Conservation (phyloP, 2,888 invertebrate species). For the Hartigia nigra region DNA sequence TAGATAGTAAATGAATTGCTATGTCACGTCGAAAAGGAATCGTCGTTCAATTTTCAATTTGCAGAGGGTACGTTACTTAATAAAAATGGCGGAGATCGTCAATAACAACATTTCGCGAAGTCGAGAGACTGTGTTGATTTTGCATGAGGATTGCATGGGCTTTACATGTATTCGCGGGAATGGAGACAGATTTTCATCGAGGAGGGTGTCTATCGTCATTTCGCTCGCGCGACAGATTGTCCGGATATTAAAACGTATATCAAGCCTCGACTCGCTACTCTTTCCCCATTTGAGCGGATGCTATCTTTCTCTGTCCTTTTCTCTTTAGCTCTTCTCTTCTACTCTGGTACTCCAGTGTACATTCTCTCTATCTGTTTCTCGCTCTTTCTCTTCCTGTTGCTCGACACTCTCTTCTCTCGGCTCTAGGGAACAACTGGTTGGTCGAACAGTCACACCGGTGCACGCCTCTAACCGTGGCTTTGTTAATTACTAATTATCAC, state of each 20-base stretch:
- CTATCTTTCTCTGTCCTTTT: conserved; percentile 8
- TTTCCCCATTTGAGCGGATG: conserved; percentile 11
- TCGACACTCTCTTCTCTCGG: neutral
- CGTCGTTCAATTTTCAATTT: neutral
- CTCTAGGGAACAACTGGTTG: conserved; percentile 16
- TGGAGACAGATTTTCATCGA: neutral
- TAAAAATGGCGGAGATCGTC: neutral
- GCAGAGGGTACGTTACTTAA: neutral
- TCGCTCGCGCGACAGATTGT: conserved; percentile 31
- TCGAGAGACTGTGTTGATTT: neutral
- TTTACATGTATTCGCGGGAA: neutral
- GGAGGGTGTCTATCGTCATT: neutral
- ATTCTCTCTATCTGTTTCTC: neutral
- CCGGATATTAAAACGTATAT: conserved; percentile 40
- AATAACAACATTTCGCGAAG: neutral
- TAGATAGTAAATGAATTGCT: neutral
- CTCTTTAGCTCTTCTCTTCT: conserved; percentile 4
- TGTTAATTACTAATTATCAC: conserved; percentile 41
- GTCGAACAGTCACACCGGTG: neutral
- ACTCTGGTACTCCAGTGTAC: neutral
- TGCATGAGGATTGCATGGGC: neutral
- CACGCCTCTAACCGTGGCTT: conserved; percentile 21
- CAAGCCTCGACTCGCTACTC: conserved; percentile 22
- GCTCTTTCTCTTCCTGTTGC: conserved; percentile 9
- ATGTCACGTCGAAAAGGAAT: neutral